These are phyloP conservation scores for Pycnomerus fuliginosus DNA, from an alignment of 2,888 invertebrate genomes.

Conservation along the genomic window DNA sequence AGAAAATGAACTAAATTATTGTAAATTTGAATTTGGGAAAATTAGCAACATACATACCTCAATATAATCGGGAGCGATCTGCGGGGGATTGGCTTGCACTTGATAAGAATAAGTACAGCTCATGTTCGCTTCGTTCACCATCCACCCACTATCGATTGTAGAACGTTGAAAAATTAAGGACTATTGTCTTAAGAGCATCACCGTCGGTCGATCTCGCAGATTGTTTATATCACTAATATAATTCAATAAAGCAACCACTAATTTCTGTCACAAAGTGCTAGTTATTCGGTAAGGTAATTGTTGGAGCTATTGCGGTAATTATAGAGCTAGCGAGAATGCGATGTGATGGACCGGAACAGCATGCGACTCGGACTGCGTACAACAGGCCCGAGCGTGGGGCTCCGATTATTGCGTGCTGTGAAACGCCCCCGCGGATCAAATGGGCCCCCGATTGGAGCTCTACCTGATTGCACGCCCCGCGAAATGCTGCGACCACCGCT, in stretches of 20 bases:
- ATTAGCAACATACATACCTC: too few species aligned
- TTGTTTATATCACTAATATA: constrained; percentile 39
- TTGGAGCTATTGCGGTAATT: constrained; percentile 37
- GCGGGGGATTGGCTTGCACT: constrained; percentile 47
- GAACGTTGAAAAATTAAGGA: constrained; percentile 3
- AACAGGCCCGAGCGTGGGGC: constrained; percentile 21
- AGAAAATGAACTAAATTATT: too few species aligned
- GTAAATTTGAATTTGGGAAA: too few species aligned
- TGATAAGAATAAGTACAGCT: constrained; percentile 48
- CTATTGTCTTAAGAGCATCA: constrained; percentile 5
- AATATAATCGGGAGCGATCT: constrained; percentile 47
- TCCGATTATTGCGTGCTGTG: constrained; percentile 33
- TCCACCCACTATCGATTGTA: not conserved
- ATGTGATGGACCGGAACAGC: constrained; percentile 42
- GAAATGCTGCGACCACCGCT: constrained; percentile 19
- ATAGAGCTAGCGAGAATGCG: constrained; percentile 25
- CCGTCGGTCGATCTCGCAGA: constrained; percentile 10
- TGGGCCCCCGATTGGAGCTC: constrained; percentile 38
- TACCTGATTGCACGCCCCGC: constrained; percentile 38
- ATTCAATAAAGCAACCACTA: constrained; percentile 42
- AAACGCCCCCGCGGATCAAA: constrained; percentile 35
- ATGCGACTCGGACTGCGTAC: constrained; percentile 38
- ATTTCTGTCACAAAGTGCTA: constrained; percentile 43
- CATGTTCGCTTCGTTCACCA: constrained; percentile 34
- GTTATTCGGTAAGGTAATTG: constrained; percentile 44